A percentile compares a stretch with the other conserved stretches of the same genome.
These are phyloP conservation scores for Thalassaphorura encarpata DNA, from an alignment of 1,140 invertebrate genomes.

Conservation along the genomic window DNA sequence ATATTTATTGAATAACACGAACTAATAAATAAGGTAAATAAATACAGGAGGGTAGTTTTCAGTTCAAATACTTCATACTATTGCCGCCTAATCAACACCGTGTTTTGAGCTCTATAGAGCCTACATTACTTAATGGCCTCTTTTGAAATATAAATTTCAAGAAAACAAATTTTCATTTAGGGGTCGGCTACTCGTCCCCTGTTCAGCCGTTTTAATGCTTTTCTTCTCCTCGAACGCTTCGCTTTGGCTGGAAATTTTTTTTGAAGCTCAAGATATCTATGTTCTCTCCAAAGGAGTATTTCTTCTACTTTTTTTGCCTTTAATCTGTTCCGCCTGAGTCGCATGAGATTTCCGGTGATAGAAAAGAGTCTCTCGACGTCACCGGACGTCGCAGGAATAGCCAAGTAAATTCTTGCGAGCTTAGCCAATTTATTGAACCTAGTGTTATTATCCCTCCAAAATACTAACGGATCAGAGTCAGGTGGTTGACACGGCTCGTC, in stretches of 20 bases:
- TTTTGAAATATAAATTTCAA: no score
- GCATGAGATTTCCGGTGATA: constrained; percentile 22
- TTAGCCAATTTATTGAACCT: constrained; percentile 13
- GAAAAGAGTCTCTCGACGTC: constrained; percentile 33
- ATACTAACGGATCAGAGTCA: constrained; percentile 16
- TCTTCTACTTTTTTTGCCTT: background rate
- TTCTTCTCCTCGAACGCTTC: background rate
- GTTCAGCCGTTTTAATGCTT: background rate
- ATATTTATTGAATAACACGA: no score
- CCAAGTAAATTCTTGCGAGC: constrained; percentile 29
- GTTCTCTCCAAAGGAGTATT: background rate
- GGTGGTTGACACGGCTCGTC: no score
- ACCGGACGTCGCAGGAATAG: constrained; percentile 27
- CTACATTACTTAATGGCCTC: no score
- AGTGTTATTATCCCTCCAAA: constrained; percentile 23
- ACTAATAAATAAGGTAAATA: no score
- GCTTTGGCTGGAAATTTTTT: background rate
- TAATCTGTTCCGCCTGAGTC: background rate
- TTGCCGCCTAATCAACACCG: no score
- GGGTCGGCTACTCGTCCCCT: no score
- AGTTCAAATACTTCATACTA: no score
- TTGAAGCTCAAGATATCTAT: background rate
- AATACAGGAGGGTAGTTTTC: no score
- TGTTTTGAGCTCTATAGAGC: no score
- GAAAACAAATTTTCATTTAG: no score